phyloP scores from a whole-genome alignment of 92 coral and sea anemone species.

The Nematostella vectensis region DNA sequence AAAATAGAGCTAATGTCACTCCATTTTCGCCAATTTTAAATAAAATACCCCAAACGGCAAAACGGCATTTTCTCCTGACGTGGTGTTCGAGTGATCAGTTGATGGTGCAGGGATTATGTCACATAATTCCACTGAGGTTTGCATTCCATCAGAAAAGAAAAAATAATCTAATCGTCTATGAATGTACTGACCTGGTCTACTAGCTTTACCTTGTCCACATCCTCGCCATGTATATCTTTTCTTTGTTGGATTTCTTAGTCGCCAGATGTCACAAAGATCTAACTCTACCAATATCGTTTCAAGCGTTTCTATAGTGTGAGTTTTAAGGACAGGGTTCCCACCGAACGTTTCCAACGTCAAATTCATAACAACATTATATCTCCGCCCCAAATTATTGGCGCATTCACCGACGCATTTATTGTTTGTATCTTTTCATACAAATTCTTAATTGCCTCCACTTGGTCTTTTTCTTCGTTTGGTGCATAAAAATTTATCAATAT shows the following conservation, averaged over 20 bases:
- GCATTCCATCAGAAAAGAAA: no score
- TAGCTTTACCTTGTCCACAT: not conserved
- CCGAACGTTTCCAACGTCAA: slow-evolving; percentile 10
- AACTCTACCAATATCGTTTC: slow-evolving; percentile 6
- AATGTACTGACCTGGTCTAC: slow-evolving; percentile 1
- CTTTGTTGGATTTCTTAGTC: slow-evolving; percentile 9
- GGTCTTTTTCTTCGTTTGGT: not conserved
- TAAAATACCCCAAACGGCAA: no score
- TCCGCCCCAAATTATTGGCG: not conserved
- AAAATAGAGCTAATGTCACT: no score
- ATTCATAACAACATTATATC: not conserved
- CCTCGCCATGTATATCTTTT: slow-evolving; percentile 17
- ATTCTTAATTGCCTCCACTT: not conserved
- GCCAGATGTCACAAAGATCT: slow-evolving; percentile 16
- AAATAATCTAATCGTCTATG: not conserved
- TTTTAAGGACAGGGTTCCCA: slow-evolving; percentile 11
- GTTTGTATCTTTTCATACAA: not conserved
- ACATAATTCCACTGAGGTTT: no score
- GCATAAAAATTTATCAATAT: not conserved
- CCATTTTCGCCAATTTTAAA: no score
- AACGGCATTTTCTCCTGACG: no score
- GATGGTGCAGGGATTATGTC: no score
- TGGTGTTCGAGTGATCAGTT: no score
- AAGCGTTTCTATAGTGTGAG: slow-evolving; percentile 1
- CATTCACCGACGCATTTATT: not conserved